Base-by-base conservation (phyloP, 1,140 invertebrate genomes). In the Drosophila punjabiensis region DNA sequence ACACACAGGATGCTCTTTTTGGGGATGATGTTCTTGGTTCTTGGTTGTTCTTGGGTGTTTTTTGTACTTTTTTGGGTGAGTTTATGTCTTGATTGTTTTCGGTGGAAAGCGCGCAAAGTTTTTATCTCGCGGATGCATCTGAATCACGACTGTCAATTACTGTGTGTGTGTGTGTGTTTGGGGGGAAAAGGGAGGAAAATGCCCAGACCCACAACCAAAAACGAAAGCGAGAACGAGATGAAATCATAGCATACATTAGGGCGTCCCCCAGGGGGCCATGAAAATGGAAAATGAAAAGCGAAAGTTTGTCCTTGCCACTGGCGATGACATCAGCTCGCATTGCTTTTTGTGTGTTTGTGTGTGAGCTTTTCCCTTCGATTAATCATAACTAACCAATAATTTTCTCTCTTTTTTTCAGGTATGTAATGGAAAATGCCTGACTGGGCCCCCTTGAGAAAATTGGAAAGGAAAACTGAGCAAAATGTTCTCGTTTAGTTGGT, bases 61-160 rank as follows among this genome's bases (percentile, higher is more conserved):
- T n/a, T n/a, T n/a, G n/a, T n/a, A n/a, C n/a, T n/a, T n/a, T n/a
- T 61, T 66, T 66, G 61, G 45, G 37, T 79, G 37, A 61, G 45
- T 88, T 84, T 78, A 86, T 82, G 79, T 87, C 77, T 83, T 88
- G 76, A 83, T 87, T 87, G 80, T 87, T 88, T 83, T 87, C 79
- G 56, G 33, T 65, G 69, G 69, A 79, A 82, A 69, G 77, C 48
- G 69, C 68, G 33, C 32, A 80, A 83, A 87, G 80, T 82, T 85
- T 65, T 82, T 90, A 88, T 88, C 87, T 89, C 24, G 13, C 47
- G 69, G 35, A 76, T 86, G 85, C 85, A 89, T 86, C 82, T 67
- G 86, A 82, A 89, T 82, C 86, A 86, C 86, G 82, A 85, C 75
- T 82, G 84, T 88, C 84, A 88, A 88, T 88, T 88, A 88, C 84